A percentile compares a stretch with the other conserved stretches of the same genome.
phyloP scores from a whole-genome alignment of 2,797 vertebrate genomes.

The Columba guinea region DNA sequence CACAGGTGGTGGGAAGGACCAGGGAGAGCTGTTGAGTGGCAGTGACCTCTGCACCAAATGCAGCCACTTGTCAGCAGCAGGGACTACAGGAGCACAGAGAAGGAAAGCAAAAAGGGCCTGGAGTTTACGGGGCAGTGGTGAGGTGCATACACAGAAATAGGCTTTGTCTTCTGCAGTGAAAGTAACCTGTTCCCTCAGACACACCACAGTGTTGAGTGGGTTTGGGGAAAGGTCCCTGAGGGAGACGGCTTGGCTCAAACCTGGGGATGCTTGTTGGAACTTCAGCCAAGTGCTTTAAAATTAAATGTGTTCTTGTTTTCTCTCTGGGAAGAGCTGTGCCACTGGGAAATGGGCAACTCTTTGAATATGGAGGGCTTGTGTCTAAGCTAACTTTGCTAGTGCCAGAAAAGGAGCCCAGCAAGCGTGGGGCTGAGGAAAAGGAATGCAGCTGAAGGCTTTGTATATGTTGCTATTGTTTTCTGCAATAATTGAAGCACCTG shows the following conservation, averaged over 20 bases:
- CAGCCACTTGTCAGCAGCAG: not conserved
- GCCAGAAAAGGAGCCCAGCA: not conserved
- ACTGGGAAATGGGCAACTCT: not conserved
- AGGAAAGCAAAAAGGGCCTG: slow-evolving; percentile 43
- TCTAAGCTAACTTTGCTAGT: not conserved
- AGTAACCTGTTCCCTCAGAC: not conserved
- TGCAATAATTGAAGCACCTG: not conserved
- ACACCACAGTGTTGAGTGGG: rapidly evolving
- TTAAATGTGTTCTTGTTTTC: not conserved
- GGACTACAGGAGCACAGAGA: not conserved
- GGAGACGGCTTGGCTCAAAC: not conserved
- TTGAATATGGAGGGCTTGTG: not conserved
- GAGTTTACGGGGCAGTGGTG: not conserved
- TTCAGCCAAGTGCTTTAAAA: not conserved
- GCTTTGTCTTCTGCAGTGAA: not conserved
- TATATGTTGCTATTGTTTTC: not conserved
- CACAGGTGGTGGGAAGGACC: not conserved
- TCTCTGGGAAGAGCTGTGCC: not conserved
- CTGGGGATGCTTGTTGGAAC: not conserved
- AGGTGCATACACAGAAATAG: not conserved
- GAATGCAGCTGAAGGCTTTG: not conserved
- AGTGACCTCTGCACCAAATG: not conserved
- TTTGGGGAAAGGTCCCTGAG: not conserved
- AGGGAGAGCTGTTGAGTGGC: not conserved
- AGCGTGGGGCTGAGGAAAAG: not conserved